These are phyloP conservation scores for Solenopsis fugax DNA, from an alignment of 1,140 invertebrate genomes.

Conservation along the genomic window DNA sequence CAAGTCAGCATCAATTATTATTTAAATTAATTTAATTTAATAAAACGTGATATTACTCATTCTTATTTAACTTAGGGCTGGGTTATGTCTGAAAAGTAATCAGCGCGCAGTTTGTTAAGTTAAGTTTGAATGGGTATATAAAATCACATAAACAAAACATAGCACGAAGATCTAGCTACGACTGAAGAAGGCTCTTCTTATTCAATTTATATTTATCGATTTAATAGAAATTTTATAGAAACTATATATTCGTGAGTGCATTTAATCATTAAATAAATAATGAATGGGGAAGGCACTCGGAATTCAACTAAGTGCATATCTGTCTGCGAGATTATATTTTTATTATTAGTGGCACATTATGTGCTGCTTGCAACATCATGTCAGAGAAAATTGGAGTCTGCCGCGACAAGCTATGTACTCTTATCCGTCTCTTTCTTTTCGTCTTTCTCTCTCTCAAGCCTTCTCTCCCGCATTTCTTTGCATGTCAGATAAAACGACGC, in stretches of 20 bases:
- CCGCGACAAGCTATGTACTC: background rate
- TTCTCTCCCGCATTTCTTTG: constrained; percentile 19
- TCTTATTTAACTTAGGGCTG: too few species aligned
- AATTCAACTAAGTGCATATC: background rate
- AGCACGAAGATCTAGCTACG: too few species aligned
- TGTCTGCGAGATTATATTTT: background rate
- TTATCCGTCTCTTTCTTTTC: background rate
- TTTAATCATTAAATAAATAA: background rate
- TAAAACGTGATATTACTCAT: too few species aligned
- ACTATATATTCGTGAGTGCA: background rate
- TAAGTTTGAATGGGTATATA: too few species aligned
- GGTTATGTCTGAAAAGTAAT: too few species aligned
- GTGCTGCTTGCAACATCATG: background rate
- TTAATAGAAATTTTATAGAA: background rate
- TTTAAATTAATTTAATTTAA: too few species aligned
- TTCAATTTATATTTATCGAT: too few species aligned
- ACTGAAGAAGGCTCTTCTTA: too few species aligned
- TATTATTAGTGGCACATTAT: constrained; percentile 33
- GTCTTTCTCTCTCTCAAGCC: constrained; percentile 23
- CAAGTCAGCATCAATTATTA: too few species aligned
- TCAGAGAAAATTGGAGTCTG: background rate
- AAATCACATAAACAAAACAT: too few species aligned
- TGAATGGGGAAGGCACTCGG: background rate
- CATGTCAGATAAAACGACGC: constrained; percentile 55
- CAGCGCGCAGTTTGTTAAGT: too few species aligned